These are phyloP conservation scores for Fragum whitleyi DNA, from an alignment of 2,888 invertebrate species.

Conservation along the genomic window DNA sequence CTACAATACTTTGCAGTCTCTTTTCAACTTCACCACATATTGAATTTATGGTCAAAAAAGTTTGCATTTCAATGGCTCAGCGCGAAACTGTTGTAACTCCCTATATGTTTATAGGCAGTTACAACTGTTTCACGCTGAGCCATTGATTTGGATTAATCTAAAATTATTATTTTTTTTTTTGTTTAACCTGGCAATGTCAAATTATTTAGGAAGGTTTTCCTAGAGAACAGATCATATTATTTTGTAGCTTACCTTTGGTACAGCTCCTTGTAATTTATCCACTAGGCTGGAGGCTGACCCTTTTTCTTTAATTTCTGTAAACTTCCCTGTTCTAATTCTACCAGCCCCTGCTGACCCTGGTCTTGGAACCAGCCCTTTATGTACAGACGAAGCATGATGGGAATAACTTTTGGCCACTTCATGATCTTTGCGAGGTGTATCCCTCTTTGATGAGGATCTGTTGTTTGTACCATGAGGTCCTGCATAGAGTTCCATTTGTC, in stretches of 20 bases:
- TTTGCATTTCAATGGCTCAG: too few relatives aligned
- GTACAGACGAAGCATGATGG: constrained; percentile 18
- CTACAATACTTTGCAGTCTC: too few relatives aligned
- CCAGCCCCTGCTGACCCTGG: constrained; percentile 73
- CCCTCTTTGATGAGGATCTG: constrained; percentile 52
- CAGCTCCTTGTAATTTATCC: constrained; percentile 46
- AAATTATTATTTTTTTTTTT: too few relatives aligned
- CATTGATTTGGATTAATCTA: too few relatives aligned
- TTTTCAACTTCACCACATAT: too few relatives aligned
- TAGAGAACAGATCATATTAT: too few relatives aligned
- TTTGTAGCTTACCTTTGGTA: constrained; percentile 48
- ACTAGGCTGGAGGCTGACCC: constrained; percentile 23
- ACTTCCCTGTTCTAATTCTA: constrained; percentile 65
- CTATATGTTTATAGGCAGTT: too few relatives aligned
- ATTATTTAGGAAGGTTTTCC: too few relatives aligned
- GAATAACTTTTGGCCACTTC: constrained; percentile 46
- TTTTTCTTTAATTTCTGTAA: constrained; percentile 75
- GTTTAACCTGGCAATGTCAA: too few relatives aligned
- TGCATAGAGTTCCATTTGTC: constrained; percentile 81
- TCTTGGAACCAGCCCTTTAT: constrained; percentile 37
- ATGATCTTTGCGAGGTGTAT: constrained; percentile 57
- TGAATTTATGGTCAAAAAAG: too few relatives aligned
- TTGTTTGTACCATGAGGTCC: constrained; percentile 56
- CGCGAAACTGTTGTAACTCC: too few relatives aligned
- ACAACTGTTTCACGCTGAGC: too few relatives aligned